Evolutionary conservation across 2,888 invertebrate species (phyloP).

Genomic region (Ormia ochracea): DNA sequence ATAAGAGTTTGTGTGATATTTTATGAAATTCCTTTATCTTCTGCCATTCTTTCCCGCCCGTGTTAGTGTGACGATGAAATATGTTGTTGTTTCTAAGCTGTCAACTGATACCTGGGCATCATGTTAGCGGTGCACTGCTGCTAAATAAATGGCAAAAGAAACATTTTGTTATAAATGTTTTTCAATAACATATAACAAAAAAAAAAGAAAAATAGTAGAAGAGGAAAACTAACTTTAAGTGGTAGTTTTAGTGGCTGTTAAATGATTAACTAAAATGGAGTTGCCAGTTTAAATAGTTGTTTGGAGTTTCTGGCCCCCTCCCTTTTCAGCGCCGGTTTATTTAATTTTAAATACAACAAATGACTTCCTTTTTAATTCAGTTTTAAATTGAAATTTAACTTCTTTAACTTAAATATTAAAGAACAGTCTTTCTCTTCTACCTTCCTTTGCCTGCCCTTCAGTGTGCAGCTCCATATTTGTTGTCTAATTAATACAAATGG

Average conservation of each 20-base stretch:
- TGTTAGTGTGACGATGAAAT: not conserved
- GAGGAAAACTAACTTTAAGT: too few relatives aligned
- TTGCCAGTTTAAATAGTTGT: slow-evolving; percentile 12
- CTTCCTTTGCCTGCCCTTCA: not conserved
- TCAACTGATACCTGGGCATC: slow-evolving; percentile 36
- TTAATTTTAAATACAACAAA: not conserved
- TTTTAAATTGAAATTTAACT: slow-evolving; percentile 10
- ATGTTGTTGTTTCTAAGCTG: slow-evolving; percentile 16
- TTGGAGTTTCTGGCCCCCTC: not conserved
- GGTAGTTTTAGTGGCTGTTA: slow-evolving; percentile 55
- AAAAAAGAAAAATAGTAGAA: not conserved
- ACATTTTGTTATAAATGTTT: not conserved
- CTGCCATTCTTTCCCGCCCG: not conserved
- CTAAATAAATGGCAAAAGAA: slow-evolving; percentile 18
- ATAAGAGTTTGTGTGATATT: not conserved
- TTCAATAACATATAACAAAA: not conserved
- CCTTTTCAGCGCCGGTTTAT: not conserved
- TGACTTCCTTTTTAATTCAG: not conserved
- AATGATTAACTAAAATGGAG: slow-evolving; percentile 36
- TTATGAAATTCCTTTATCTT: not conserved
- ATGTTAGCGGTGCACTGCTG: slow-evolving; percentile 10
- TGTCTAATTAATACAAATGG: slow-evolving; percentile 67
- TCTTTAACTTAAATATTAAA: slow-evolving; percentile 36
- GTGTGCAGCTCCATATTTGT: slow-evolving; percentile 49
- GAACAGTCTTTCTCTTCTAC: not conserved